Base-by-base conservation (phyloP, 1,140 invertebrate species). In the Homarus americanus region DNA sequence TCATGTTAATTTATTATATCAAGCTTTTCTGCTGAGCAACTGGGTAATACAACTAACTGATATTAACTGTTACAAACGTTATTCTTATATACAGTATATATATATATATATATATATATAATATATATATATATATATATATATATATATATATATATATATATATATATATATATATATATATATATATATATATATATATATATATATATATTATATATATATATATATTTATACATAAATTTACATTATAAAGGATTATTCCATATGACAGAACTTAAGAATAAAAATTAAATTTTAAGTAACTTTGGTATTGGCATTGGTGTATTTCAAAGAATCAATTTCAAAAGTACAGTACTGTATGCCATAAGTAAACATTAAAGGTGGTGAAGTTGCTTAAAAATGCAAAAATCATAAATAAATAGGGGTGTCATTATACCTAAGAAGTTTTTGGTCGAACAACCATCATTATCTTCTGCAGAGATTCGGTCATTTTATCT, bases 381-480 rank as follows among this genome's bases (percentile, higher is more conserved):
- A 32, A 69, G 12, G 9, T 69, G 12, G 12, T 28, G n/a, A 28
- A 69, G 20, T 58, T 58, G n/a, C 7, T 69, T 69, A 28, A 69
- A 32, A 28, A 2, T 32, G 2, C 63, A 32, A 32, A 32, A 69
- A 32, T 24, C 28, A 69, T 24, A 69, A 69, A 32, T 69, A 69
- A 69, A 7, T 7, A 69, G 28, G 38, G n/a, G 28, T 72, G 34
- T 34, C 83, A 75, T 85, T 73, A 75, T 85, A 85, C 83, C 83
- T 85, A 85, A 49, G 53, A 85, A n/a, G 66, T 85, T 20, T 15
- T 10, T 73, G 83, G 83, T 49, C 83, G 83, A 66, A 85, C 83
- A n/a, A 85, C 83, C 83, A 85, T 75, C 83, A 85, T 85, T 69
- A 73, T 17, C 69, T 85, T 85, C 83, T 85, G 83, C 40, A 85